Conservation (phyloP, 35 echinoderm and acorn worm species). For the Apostichopus japonicus region DNA sequence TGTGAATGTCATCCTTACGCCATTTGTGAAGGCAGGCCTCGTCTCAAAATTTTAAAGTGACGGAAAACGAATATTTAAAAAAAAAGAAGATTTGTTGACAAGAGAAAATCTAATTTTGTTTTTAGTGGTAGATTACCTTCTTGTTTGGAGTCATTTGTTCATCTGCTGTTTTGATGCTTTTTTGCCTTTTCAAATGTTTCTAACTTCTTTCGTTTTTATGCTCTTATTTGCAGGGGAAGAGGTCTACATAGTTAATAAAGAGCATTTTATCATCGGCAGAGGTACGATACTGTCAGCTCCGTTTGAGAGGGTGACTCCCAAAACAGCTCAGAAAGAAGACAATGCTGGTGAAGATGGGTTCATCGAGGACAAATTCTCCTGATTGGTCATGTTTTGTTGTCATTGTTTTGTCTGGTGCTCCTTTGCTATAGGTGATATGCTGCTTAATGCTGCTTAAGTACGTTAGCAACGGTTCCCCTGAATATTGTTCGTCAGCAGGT, state of each 20-base stretch:
- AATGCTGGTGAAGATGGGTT: conserved; percentile 8
- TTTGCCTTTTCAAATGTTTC: not conserved
- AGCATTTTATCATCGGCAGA: conserved; percentile 86
- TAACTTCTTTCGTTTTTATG: not conserved
- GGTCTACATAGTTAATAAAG: conserved; percentile 91
- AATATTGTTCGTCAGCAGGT: too few species aligned
- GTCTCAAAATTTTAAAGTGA: too few species aligned
- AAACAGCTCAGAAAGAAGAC: conserved; percentile 39
- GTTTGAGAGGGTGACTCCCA: conserved; percentile 73
- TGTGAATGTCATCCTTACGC: too few species aligned
- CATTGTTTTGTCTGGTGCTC: not conserved
- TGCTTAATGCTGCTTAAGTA: too few species aligned
- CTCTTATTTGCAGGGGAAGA: conserved; percentile 76
- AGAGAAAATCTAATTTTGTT: too few species aligned
- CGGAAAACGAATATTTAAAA: too few species aligned
- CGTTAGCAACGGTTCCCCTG: too few species aligned
- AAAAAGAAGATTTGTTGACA: too few species aligned
- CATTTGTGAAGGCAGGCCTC: too few species aligned
- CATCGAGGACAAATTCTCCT: conserved; percentile 29
- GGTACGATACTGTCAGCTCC: conserved; percentile 79
- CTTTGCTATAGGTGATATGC: too few species aligned
- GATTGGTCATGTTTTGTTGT: not conserved
- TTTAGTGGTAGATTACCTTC: too few species aligned
- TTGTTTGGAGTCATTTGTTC: too few species aligned
- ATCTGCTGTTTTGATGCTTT: not conserved